Conservation (phyloP, 2,888 invertebrate species). For the Drosophila formosana region DNA sequence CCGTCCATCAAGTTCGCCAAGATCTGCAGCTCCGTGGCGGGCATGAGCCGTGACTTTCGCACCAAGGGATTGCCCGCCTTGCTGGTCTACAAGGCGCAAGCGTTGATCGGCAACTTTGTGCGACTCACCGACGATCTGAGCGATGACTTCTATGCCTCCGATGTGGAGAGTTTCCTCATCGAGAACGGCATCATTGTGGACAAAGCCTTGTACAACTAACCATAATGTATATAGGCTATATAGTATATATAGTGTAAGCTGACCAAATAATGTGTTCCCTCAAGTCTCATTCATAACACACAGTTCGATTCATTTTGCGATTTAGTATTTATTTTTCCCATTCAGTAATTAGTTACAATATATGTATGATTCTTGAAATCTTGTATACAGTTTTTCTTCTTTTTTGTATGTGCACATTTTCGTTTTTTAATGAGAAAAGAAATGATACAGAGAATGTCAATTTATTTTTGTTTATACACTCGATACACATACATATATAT, state of each 20-base stretch:
- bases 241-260: conserved; percentile 20
- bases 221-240: neutral
- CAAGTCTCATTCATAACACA: conserved; percentile 25
- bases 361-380: conserved; percentile 62
- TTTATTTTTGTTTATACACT: conserved; percentile 33
- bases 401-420: conserved; percentile 49
- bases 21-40: conserved; percentile 92
- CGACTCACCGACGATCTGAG: conserved; percentile 94
- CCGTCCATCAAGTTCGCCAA: conserved; percentile 95
- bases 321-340: conserved; percentile 66
- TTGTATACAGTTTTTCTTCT: conserved; percentile 53
- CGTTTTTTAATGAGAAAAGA: conserved; percentile 41
- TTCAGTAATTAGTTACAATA: conserved; percentile 73
- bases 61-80: conserved; percentile 95
- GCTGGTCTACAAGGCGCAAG: conserved; percentile 95
- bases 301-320: conserved; percentile 34
- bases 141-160: conserved; percentile 94
- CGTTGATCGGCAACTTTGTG: conserved; percentile 96
- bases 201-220: conserved; percentile 85
- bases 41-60: conserved; percentile 94
- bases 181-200: conserved; percentile 93
- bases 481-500: conserved; percentile 22
- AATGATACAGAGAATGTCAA: conserved; percentile 36
- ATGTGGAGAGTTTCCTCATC: conserved; percentile 95
- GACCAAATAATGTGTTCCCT: conserved; percentile 76